Percentiles rank a stretch among this genome's conserved stretches.
Conservation (phyloP, 2,113 vertebrate species). For the Amphiprion ocellaris region DNA sequence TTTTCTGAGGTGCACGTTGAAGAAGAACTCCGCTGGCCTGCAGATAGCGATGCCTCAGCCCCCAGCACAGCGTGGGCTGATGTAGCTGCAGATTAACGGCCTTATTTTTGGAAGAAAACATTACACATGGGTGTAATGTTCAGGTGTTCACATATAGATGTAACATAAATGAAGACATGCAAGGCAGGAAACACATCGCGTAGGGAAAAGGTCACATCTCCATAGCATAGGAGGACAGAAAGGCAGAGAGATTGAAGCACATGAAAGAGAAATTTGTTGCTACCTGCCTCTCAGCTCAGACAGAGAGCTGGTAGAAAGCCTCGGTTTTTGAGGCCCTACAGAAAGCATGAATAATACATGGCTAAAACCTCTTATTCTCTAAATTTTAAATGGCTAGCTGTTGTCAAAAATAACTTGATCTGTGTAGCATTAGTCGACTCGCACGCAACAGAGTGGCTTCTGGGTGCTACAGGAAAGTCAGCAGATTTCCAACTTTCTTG, state of each 20-base stretch:
- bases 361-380: constrained; percentile 78
- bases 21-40: not conserved
- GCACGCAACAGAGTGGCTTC: constrained; percentile 62
- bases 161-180: not conserved
- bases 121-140: not conserved
- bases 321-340: constrained; percentile 67
- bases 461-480: not conserved
- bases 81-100: not conserved
- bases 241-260: not conserved
- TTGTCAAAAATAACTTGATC: constrained; percentile 79
- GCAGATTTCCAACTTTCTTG: not conserved
- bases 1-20: not conserved
- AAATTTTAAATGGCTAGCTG: constrained; percentile 78
- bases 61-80: not conserved
- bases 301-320: constrained; percentile 57
- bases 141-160: not conserved
- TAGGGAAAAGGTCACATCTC: constrained; percentile 15
- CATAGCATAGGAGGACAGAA: not conserved
- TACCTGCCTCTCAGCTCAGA: constrained; percentile 24
- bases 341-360: constrained; percentile 78
- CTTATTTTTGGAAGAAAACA: not conserved
- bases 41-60: not conserved
- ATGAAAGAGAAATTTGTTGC: constrained; percentile 28
- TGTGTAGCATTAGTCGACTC: constrained; percentile 44
- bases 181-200: not conserved